These are phyloP conservation scores for Myotis planiceps DNA, from an alignment of 2,797 vertebrate genomes.

Conservation along the genomic window DNA sequence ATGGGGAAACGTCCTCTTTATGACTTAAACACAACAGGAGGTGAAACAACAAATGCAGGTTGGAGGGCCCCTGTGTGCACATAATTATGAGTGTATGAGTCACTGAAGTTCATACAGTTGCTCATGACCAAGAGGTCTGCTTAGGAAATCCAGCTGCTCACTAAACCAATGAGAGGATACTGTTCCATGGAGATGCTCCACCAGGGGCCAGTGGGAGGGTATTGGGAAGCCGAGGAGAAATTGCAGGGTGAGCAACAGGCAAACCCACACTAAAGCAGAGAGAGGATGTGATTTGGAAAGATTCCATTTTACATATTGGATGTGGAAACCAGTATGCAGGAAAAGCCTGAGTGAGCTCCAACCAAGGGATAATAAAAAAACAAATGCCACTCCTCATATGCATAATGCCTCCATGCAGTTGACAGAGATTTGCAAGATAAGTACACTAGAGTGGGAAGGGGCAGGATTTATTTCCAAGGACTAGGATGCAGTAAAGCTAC, in stretches of 20 bases:
- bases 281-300: slow-evolving; percentile 72
- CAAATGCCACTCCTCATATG: slow-evolving; percentile 59
- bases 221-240: slow-evolving; percentile 74
- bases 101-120: slow-evolving; percentile 75
- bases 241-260: slow-evolving; percentile 76
- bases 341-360: slow-evolving; percentile 66
- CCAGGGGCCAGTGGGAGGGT: slow-evolving; percentile 45
- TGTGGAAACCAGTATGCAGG: slow-evolving; percentile 53
- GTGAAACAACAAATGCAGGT: slow-evolving; percentile 84
- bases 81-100: slow-evolving; percentile 83
- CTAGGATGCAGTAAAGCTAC: slow-evolving; percentile 35
- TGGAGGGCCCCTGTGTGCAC: slow-evolving; percentile 79
- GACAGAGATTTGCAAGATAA: slow-evolving; percentile 70
- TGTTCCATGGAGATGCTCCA: slow-evolving; percentile 63
- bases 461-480: slow-evolving; percentile 65
- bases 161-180: background rate
- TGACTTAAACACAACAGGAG: slow-evolving; percentile 84
- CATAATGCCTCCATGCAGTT: slow-evolving; percentile 64
- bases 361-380: slow-evolving; percentile 68
- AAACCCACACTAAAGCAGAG: slow-evolving; percentile 53
- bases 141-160: slow-evolving; percentile 74
- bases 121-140: slow-evolving; percentile 80
- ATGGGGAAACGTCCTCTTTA: slow-evolving; percentile 61
- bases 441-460: slow-evolving; percentile 6
- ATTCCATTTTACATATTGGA: slow-evolving; percentile 64